phyloP scores from a whole-genome alignment of 1,140 invertebrate genomes.

The Pogonognathellus flavescens region DNA sequence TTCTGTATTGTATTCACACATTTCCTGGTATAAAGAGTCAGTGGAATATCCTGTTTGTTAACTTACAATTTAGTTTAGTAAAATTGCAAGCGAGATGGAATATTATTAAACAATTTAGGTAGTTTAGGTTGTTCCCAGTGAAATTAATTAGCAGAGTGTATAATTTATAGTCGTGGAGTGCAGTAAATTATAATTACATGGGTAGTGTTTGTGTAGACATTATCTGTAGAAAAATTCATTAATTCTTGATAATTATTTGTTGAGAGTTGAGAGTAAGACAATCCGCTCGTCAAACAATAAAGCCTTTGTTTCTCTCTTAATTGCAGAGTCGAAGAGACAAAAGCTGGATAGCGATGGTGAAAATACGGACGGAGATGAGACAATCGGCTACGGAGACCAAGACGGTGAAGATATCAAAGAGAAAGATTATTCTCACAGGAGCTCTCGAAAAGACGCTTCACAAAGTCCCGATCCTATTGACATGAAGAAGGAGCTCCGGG shows the following conservation, averaged over 20 bases:
- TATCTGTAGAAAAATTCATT: conserved; percentile 33
- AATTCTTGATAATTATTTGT: conserved; percentile 38
- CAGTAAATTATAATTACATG: too few relatives aligned
- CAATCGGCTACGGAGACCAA: conserved; percentile 52
- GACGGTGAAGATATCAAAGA: conserved; percentile 14
- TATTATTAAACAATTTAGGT: too few relatives aligned
- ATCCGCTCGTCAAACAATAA: conserved; percentile 41
- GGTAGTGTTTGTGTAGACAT: background rate
- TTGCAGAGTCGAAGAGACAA: conserved; percentile 64
- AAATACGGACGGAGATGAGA: conserved; percentile 60
- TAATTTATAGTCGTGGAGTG: too few relatives aligned
- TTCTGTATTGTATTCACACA: too few relatives aligned
- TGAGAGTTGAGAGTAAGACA: conserved; percentile 10
- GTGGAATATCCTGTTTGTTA: too few relatives aligned
- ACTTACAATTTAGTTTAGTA: too few relatives aligned
- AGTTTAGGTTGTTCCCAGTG: background rate
- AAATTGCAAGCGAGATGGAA: too few relatives aligned
- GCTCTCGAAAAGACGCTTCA: conserved; percentile 31
- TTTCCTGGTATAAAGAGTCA: too few relatives aligned
- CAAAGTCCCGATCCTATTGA: conserved; percentile 36
- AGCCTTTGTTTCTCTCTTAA: conserved; percentile 56
- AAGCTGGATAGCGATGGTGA: conserved; percentile 64
- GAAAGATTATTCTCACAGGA: conserved; percentile 53
- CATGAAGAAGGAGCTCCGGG: conserved; percentile 20
- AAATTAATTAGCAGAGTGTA: background rate